Evolutionary conservation across 2,888 invertebrate genomes (phyloP), one percentile per base, ranked within the genome.

Genomic region (Metalampra italica): DNA sequence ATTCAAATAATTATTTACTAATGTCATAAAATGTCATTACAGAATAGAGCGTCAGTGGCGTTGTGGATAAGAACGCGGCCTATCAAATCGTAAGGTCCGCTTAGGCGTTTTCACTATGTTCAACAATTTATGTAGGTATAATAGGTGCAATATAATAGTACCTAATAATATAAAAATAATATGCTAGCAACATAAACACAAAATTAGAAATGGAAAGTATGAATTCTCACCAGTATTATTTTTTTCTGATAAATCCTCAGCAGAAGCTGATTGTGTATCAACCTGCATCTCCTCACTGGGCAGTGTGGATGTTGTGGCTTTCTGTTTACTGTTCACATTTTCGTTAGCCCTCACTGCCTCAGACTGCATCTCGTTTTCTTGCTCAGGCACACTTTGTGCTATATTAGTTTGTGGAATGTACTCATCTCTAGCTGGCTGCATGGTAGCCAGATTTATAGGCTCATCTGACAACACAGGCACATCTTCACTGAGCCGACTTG

Each of bases 171-270:
- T 22, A 2, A 22, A 3, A 22, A 22, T 22, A 3, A 5, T 22
- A 22, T 22, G 5, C 22, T 22, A 5, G 22, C 22, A 22, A 22
- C 22, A 22, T 22, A 22, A 22, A 22, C 22, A 22, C 22, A 22
- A 22, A 22, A 22, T 22, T 3, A 2, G 22, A 22, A 22, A 22
- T 22, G 2, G 22, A 22, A 22, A 22, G 11, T 39, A 43, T 46
- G 40, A 50, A 37, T 39, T 58, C 56, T 40, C 56, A 82, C 81
- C 77, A 52, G 80, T 63, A 68, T 53, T 79, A 60, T 64, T 81
- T 75, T 82, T 89, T 44, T 89, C 89, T 59, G 86, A 79, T 51
- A 85, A 78, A 64, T 89, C 89, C 68, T 89, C 89, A 50, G 73
- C 78, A 54, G 81, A 73, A 29, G 82, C 75, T 29, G 81, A 71